Percentiles rank a stretch among this genome's conserved stretches.
Conservation (phyloP, 1,140 invertebrate species). For the Megalopta genalis region DNA sequence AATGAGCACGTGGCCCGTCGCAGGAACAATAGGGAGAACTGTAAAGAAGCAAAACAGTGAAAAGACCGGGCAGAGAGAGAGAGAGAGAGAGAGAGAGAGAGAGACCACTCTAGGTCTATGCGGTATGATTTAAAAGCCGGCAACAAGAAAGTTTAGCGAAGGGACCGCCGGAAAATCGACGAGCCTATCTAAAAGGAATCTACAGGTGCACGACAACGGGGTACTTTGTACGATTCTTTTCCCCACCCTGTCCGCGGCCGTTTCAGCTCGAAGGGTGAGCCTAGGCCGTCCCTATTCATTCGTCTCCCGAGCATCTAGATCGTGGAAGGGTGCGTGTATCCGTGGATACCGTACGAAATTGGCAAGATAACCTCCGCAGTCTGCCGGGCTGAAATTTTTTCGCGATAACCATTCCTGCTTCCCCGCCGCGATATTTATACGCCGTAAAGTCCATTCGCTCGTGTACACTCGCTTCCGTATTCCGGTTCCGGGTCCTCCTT, state of each 20-base stretch:
- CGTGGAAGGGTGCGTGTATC: neutral
- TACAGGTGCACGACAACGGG: conserved; percentile 34
- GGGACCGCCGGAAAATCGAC: neutral
- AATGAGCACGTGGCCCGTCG: neutral
- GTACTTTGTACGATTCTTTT: conserved; percentile 14
- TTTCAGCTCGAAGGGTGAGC: conserved; percentile 1
- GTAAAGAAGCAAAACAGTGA: neutral
- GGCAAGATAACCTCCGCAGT: conserved; percentile 53
- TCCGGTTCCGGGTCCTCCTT: conserved; percentile 1
- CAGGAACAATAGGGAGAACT: neutral
- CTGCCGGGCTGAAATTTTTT: conserved; percentile 40
- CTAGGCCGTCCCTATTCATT: conserved; percentile 7
- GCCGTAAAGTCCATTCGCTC: conserved; percentile 16
- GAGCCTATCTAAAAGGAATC: conserved; percentile 19
- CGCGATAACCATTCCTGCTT: neutral
- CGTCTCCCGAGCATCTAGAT: neutral
- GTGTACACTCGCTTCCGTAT: conserved; percentile 7
- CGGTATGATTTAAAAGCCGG: conserved; percentile 25
- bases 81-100: neutral
- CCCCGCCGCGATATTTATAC: conserved; percentile 8
- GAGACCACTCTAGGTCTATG: neutral
- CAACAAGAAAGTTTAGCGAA: conserved; percentile 17
- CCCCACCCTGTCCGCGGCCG: neutral
- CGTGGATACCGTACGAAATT: conserved; percentile 31
- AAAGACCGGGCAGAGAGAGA: neutral